Conservation (phyloP, 2,113 vertebrate genomes). For the Rhinichthys klamathensis region DNA sequence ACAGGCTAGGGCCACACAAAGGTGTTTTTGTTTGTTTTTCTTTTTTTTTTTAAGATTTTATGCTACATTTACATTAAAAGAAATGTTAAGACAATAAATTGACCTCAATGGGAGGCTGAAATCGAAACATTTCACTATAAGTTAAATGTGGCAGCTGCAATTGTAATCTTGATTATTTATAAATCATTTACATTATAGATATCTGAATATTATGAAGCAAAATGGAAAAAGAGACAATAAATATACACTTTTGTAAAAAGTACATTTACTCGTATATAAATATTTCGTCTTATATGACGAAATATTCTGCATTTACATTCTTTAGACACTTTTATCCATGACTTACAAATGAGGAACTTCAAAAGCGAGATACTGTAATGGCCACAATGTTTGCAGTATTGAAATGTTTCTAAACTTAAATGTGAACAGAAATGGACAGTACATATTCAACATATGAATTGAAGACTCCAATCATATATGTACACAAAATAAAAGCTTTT, state of each 20-base stretch:
- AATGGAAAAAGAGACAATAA: neutral
- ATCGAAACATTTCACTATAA: no score
- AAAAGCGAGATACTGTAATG: neutral
- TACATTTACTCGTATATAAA: neutral
- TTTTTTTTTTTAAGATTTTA: neutral
- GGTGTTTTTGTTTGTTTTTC: neutral
- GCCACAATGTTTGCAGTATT: neutral
- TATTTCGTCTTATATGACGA: neutral
- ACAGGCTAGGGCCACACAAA: neutral
- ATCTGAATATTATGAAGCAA: neutral
- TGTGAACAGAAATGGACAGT: neutral
- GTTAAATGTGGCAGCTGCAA: no score
- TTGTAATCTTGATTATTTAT: no score
- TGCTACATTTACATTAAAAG: neutral
- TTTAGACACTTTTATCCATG: neutral
- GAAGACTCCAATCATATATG: neutral
- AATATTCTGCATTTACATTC: neutral
- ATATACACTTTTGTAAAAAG: neutral
- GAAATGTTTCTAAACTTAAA: neutral
- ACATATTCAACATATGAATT: neutral
- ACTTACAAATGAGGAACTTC: neutral
- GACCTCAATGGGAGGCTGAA: no score
- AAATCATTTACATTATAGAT: no score
- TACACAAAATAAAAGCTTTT: neutral
- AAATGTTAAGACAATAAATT: no score